Conservation (phyloP, 2,113 vertebrate genomes). For the Platysternon megacephalum region DNA sequence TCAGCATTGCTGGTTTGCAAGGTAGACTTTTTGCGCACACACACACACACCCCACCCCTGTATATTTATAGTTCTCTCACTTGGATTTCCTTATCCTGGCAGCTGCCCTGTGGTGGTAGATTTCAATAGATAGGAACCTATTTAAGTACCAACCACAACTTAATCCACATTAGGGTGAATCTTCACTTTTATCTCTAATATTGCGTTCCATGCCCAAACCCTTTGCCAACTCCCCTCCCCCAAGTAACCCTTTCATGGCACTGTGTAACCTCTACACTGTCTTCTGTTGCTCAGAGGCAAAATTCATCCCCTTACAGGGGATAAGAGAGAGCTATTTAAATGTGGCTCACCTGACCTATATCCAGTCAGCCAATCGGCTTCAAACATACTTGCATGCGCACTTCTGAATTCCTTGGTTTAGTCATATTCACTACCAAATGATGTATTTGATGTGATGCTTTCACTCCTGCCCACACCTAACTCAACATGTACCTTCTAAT, state of each 20-base stretch:
- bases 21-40: not conserved
- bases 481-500: constrained; percentile 30
- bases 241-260: not conserved
- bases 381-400: not conserved
- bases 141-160: not conserved
- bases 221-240: not conserved
- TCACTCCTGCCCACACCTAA: constrained; percentile 39
- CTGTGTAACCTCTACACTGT: not conserved
- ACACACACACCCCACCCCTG: not conserved
- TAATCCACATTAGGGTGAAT: not conserved
- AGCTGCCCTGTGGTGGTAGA: not conserved
- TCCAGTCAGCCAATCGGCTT: not conserved
- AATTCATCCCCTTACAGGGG: not conserved
- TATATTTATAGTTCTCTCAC: not conserved
- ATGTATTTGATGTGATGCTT: constrained; percentile 51
- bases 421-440: constrained; percentile 35
- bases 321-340: not conserved
- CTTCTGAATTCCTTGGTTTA: constrained; percentile 26
- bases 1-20: not conserved
- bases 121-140: not conserved
- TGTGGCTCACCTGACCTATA: not conserved
- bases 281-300: not conserved
- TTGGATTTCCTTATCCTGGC: not conserved
- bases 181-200: not conserved
- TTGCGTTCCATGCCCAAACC: not conserved